Evolutionary conservation across 2,888 invertebrate genomes (phyloP).

Genomic region (Pristionchus arcanus): DNA sequence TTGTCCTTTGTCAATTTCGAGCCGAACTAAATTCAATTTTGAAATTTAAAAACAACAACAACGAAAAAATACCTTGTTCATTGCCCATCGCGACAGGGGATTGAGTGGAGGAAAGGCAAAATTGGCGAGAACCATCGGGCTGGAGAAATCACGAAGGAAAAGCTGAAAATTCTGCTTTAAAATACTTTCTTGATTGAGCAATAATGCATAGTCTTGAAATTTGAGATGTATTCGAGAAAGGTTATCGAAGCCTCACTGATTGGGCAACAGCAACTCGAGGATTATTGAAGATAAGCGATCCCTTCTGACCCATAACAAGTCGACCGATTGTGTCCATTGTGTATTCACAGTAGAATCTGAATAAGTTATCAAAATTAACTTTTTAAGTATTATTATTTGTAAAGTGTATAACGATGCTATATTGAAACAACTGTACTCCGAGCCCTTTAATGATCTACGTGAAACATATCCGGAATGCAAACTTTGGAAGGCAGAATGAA

Average conservation of each 20-base stretch:
- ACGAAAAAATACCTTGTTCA: background rate
- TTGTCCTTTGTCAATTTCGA: background rate
- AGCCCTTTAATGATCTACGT: background rate
- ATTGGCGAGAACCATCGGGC: background rate
- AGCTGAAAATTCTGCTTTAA: background rate
- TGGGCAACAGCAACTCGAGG: conserved; percentile 6
- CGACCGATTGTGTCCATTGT: conserved; percentile 55
- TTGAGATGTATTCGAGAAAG: background rate
- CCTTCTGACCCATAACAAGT: conserved; percentile 51
- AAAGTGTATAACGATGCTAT: background rate
- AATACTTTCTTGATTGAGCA: background rate
- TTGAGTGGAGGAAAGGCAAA: conserved; percentile 19
- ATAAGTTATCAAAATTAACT: background rate
- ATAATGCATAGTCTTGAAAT: background rate
- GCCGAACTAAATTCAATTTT: background rate
- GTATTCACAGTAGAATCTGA: conserved; percentile 55
- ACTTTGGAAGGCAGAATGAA: background rate
- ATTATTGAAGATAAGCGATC: conserved; percentile 38
- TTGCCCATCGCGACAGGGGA: background rate
- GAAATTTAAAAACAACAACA: no score
- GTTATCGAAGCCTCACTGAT: background rate
- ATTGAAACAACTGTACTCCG: background rate
- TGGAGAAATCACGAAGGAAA: conserved; percentile 42
- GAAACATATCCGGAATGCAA: background rate
- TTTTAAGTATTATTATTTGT: background rate